Base-by-base conservation (phyloP, 2,113 vertebrate species). In the Macquaria ambigua region DNA sequence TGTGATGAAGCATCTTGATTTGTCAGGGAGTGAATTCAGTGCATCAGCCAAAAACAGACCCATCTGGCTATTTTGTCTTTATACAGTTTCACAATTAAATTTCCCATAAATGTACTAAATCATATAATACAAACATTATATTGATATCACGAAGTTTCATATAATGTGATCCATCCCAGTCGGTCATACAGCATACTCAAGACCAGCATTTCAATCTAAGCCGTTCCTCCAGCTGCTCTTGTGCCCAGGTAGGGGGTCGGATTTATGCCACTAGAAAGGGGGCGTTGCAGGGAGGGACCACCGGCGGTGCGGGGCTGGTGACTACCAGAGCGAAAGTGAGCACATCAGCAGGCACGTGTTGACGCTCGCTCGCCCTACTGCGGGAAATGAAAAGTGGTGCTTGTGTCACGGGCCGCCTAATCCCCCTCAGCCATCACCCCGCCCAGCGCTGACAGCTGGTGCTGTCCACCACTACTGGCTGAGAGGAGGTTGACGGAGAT, bases 341-440 rank as follows among this genome's bases (percentile, higher is more conserved):
- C 79, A 70, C 16, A 69, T 70, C 80, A 83, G 55, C 53, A 70
- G 73, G 69, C 86, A 92, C n/a, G 67, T 85, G 89, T 81, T 53
- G 50, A 25, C 10, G 12, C 48, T 50, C 67, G 56, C 31, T 31
- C 18, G 4, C 5, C 58, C 52, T 39, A 23, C 58, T 34, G 59
- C 46, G 66, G 87, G 85, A 90, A 91, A 93, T 90, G 68, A 91
- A 91, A 89, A 88, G 85, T 87, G 85, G 46, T 66, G 76, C 73
- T 74, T 90, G 91, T 90, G 84, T 89, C 91, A 87, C 72, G 11
- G 46, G 64, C 72, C 4, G 5, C 82, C 67, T 92, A 92, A 93
- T 93, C 89, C 84, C 53, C 41, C 50, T 63, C 61, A 25, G 55
- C 66, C 37, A 16, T 46, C 41, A 37, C 64, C 46, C 28, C 31